Evolutionary conservation across 2,113 vertebrate genomes (phyloP), one percentile per base, ranked within the genome.

Genomic region (Gambusia affinis): DNA sequence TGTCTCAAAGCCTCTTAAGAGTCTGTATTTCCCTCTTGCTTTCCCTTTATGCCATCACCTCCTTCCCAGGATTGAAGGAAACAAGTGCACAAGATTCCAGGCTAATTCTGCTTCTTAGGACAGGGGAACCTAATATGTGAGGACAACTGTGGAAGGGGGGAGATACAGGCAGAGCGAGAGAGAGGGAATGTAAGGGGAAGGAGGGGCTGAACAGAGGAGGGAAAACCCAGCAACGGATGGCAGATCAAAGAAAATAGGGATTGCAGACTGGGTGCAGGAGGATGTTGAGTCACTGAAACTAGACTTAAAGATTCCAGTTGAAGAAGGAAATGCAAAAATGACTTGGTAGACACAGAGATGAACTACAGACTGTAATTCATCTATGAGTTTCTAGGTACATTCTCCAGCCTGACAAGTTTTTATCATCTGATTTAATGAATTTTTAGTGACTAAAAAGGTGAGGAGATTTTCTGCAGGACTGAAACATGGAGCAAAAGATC

Each of bases 111-210:
- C 92, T 82, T 64, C 92, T 89, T 69, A 85, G 75, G 83, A 88
- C 66, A n/a, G 57, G 86, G 90, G 75, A 89, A 92, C 89, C 79
- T 91, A 92, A 92, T 92, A 92, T 88, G 88, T 89, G 91, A 89
- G 85, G 92, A 92, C 92, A 92, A 94, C 91, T 92, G 89, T 86
- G 80, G 86, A 76, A 72, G 80, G 89, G 82, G 80, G 17, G 80
- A 63, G 75, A 80, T 73, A 68, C 69, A 68, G 64, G 57, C 67
- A 44, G 64, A 42, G 80, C 28, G 85, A 64, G 78, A 72, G 54
- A 42, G 79, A 67, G 81, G 39, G 75, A 37, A 67, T 70, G 78
- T 39, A n/a, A 81, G 63, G 14, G 69, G 69, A 62, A 74, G 81
- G 83, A 88, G 85, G 80, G 79, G 83, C 60, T 64, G 73, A 73